A percentile compares a stretch with the other conserved stretches of the same genome.
Evolutionary conservation across 2,113 vertebrate genomes (phyloP).

Genomic region (Bombycilla garrulus): DNA sequence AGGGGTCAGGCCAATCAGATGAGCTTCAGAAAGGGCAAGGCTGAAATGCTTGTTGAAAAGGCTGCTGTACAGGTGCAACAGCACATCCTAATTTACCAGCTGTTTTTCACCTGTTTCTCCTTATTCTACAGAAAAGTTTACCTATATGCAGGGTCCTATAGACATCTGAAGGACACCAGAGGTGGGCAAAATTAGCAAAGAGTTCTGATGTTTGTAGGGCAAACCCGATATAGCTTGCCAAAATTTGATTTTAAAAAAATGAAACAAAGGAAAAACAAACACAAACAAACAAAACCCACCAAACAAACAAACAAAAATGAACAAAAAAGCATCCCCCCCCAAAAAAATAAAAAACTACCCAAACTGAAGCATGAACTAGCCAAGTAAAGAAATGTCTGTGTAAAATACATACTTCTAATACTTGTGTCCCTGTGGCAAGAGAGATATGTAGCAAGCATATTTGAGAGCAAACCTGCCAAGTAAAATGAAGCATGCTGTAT

Average conservation of each 20-base stretch:
- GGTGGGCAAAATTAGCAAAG: not conserved
- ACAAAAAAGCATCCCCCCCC: not conserved
- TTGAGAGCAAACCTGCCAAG: not conserved
- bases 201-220: not conserved
- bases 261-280: not conserved
- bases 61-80: not conserved
- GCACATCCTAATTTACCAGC: not conserved
- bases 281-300: not conserved
- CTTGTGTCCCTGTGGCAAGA: not conserved
- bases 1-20: fast-evolving
- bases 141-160: not conserved
- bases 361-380: not conserved
- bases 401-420: not conserved
- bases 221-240: not conserved
- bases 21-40: not conserved
- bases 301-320: not conserved
- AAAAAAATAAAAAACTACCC: not conserved
- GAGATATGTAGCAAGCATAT: fast-evolving
- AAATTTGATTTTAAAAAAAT: not conserved
- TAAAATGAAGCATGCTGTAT: not conserved
- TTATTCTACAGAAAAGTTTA: not conserved
- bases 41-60: not conserved
- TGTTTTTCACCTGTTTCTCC: not conserved
- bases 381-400: not conserved
- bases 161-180: not conserved